Conservation (phyloP, 2,797 vertebrate genomes). For the Sebastiscus albofasciatus region DNA sequence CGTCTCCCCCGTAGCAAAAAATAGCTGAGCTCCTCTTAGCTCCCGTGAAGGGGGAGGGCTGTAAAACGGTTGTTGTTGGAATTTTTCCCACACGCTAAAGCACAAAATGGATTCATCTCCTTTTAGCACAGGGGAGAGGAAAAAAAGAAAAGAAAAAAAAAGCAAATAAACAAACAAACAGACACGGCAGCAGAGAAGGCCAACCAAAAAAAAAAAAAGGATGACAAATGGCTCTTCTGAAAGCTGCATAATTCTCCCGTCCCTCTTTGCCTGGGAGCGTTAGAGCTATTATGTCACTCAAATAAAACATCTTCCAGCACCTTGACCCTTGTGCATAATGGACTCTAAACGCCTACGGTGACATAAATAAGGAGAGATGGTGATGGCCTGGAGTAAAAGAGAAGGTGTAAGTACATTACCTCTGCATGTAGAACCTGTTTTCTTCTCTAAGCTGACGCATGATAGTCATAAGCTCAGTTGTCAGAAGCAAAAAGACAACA, state of each 20-base stretch:
- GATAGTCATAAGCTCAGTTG: constrained; percentile 25
- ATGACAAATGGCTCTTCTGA: constrained; percentile 63
- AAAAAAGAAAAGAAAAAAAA: not conserved
- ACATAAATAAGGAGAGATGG: constrained; percentile 51
- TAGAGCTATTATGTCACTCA: constrained; percentile 58
- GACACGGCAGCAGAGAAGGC: constrained; percentile 22
- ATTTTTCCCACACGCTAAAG: constrained; percentile 62
- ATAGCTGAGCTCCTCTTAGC: constrained; percentile 67
- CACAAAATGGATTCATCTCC: constrained; percentile 67
- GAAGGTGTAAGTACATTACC: constrained; percentile 14
- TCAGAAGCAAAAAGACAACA: constrained; percentile 16
- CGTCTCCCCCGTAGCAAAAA: constrained; percentile 68
- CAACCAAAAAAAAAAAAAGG: constrained; percentile 7
- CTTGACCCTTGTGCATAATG: constrained; percentile 58
- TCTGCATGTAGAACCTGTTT: not conserved
- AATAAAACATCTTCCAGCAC: constrained; percentile 61
- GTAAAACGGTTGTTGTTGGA: constrained; percentile 66
- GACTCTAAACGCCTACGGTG: constrained; percentile 41
- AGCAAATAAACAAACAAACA: constrained; percentile 50
- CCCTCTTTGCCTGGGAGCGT: constrained; percentile 49
- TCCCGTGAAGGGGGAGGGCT: constrained; percentile 52
- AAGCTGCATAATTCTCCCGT: constrained; percentile 59
- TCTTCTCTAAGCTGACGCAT: not conserved
- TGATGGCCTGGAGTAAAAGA: not conserved
- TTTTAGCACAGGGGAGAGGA: constrained; percentile 46